Evolutionary conservation across 2,888 invertebrate genomes (phyloP), one percentile per base, ranked within the genome.

Genomic region (Opisthograptis luteolata): DNA sequence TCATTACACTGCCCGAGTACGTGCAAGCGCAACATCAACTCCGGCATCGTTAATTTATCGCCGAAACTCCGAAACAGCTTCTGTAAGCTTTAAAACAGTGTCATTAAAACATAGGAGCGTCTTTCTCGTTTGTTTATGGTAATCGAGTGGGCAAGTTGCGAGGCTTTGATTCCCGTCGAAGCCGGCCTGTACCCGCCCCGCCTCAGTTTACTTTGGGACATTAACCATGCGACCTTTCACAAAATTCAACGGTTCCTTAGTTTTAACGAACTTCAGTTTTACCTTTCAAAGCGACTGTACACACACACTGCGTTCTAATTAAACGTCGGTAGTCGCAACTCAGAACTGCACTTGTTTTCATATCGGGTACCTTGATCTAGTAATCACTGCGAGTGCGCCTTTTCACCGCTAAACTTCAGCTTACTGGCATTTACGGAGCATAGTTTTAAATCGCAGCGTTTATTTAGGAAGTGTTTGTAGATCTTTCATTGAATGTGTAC

Each of bases 101-200:
- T 84, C 81, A 86, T 87, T 85, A 83, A 85, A 86, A 82, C 81
- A 77, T 73, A 64, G 79, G 56, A 79, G 79, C 78, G 80, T 81
- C 86, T 82, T 84, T 73, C 79, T 75, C 74, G 89, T 88, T 88
- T 88, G 87, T 84, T 83, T 88, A 88, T 89, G 89, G 74, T 80
- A 88, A 89, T 88, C 74, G 77, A 81, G 82, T 81, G 83, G 85
- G 84, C 84, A 84, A 87, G 81, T 86, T 86, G 73, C 68, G 69
- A 73, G 73, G 80, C 86, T 86, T 85, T 87, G 85, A 87, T 87
- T 88, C 70, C 70, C 43, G 51, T 60, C 49, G 67, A 73, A 73
- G 68, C 65, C 66, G 73, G 70, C 71, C 77, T 67, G 66, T 58
- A 61, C 64, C 64, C 66, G 66, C 61, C 73, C 73, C 79, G 77